A percentile compares a stretch with the other conserved stretches of the same genome.
These are phyloP conservation scores for Portunus trituberculatus DNA, from an alignment of 1,140 invertebrate genomes.

Conservation along the genomic window DNA sequence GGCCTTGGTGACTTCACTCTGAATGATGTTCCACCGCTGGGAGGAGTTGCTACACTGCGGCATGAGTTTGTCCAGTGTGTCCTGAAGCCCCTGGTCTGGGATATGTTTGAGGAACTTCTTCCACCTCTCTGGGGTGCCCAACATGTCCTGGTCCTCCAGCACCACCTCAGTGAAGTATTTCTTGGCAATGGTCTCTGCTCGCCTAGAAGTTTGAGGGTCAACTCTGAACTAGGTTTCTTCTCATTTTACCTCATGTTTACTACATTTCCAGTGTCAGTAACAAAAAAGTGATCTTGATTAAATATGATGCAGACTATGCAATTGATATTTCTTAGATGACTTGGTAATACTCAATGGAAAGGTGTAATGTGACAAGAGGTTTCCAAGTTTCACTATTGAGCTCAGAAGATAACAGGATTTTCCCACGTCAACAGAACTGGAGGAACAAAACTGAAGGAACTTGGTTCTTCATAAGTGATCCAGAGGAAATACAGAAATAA, in stretches of 20 bases:
- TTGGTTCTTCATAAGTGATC: too few relatives aligned
- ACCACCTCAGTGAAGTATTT: slow-evolving; percentile 44
- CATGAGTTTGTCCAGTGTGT: slow-evolving; percentile 46
- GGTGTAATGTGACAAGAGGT: too few relatives aligned
- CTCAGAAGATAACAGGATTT: too few relatives aligned
- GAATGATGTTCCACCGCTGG: slow-evolving; percentile 58
- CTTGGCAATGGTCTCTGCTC: slow-evolving; percentile 45
- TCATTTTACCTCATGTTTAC: too few relatives aligned
- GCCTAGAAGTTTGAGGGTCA: not conserved
- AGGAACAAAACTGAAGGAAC: too few relatives aligned
- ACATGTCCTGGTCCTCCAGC: slow-evolving; percentile 53
- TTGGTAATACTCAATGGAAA: too few relatives aligned
- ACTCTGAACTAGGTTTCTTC: not conserved
- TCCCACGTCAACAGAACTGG: too few relatives aligned
- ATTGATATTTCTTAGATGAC: too few relatives aligned
- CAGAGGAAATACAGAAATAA: not conserved
- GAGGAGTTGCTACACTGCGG: slow-evolving; percentile 42
- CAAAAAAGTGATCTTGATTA: too few relatives aligned
- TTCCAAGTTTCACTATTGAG: too few relatives aligned
- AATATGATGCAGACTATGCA: too few relatives aligned
- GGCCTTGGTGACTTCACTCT: slow-evolving; percentile 42
- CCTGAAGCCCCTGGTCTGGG: slow-evolving; percentile 38
- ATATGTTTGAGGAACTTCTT: slow-evolving; percentile 50
- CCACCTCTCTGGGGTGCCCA: slow-evolving; percentile 55
- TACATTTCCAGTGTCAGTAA: too few relatives aligned